Conservation (phyloP, 2,797 vertebrate species). For the Spea hammondii region DNA sequence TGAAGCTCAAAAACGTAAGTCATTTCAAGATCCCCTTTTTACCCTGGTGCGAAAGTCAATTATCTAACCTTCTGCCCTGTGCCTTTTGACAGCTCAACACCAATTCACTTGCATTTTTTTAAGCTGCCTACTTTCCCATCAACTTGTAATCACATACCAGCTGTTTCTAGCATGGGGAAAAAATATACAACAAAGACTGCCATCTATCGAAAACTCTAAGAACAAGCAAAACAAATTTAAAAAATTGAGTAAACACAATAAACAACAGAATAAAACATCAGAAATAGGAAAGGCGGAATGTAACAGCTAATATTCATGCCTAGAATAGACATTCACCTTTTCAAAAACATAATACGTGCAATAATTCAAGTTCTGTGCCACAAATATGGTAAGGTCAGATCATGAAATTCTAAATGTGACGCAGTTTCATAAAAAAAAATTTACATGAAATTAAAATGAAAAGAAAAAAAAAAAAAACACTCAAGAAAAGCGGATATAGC, state of each 20-base stretch:
- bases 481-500: too few species aligned
- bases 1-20: conserved; percentile 56
- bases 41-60: conserved; percentile 58
- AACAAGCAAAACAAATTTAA: conserved; percentile 69
- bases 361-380: too few species aligned
- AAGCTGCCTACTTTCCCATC: conserved; percentile 64
- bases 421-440: too few species aligned
- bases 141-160: conserved; percentile 74
- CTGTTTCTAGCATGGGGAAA: conserved; percentile 66
- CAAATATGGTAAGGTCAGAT: too few species aligned
- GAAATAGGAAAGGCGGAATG: too few species aligned
- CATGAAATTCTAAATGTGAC: too few species aligned
- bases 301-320: too few species aligned
- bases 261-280: not conserved
- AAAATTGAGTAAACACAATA: conserved; percentile 29
- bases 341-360: too few species aligned
- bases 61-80: conserved; percentile 65
- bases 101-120: conserved; percentile 64
- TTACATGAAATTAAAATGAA: too few species aligned
- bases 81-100: conserved; percentile 66
- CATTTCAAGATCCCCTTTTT: conserved; percentile 63
- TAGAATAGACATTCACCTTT: too few species aligned
- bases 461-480: too few species aligned
- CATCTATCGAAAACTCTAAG: conserved; percentile 76
- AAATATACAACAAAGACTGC: conserved; percentile 75